Evolutionary conservation across 2,888 invertebrate genomes (phyloP).

Genomic region (Gymnocheta viridis): DNA sequence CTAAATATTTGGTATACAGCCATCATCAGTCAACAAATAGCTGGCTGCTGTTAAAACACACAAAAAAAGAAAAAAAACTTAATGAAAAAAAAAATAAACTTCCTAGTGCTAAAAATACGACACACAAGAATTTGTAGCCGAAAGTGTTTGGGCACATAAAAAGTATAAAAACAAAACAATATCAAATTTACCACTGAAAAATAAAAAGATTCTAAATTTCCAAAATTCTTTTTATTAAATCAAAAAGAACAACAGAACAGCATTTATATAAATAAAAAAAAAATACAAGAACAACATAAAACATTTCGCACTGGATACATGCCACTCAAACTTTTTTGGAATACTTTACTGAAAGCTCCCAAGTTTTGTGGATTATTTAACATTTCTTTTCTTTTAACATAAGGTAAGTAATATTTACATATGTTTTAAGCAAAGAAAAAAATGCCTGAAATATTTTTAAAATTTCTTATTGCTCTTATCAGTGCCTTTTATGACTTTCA

Average conservation of each 20-base stretch:
- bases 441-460: no score
- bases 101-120: conserved; percentile 65
- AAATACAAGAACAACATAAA: conserved; percentile 3
- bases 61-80: not conserved
- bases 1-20: conserved; percentile 51
- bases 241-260: conserved; percentile 11
- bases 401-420: conserved; percentile 49
- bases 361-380: conserved; percentile 53
- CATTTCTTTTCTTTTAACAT: not conserved
- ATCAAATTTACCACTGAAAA: conserved; percentile 18
- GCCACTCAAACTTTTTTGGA: conserved; percentile 20
- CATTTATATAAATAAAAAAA: conserved; percentile 19
- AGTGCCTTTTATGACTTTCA: no score
- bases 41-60: conserved; percentile 28
- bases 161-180: conserved; percentile 2
- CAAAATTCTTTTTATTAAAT: not conserved
- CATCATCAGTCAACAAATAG: conserved; percentile 37
- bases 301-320: conserved; percentile 44
- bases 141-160: conserved; percentile 34
- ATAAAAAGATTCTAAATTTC: conserved; percentile 6
- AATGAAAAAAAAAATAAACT: conserved; percentile 47
- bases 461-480: no score
- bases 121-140: conserved; percentile 17
- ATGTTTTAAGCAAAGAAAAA: not conserved
- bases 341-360: conserved; percentile 38